Evolutionary conservation across 2,888 invertebrate genomes (phyloP).

Genomic region (Panzeria rudis): DNA sequence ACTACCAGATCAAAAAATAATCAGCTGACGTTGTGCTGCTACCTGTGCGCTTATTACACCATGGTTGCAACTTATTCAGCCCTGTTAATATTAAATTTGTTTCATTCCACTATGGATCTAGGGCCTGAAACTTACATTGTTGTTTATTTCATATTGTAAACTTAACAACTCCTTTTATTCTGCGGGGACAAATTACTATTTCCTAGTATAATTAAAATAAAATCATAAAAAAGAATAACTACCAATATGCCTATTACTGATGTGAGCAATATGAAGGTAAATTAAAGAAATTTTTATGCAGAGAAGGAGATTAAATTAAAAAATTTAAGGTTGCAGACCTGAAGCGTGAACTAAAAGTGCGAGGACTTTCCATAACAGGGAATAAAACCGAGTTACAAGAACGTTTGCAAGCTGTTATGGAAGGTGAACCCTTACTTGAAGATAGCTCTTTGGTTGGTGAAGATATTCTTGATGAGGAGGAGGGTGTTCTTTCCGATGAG

Average conservation of each 20-base stretch:
- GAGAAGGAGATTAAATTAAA: not conserved
- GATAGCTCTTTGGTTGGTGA: slow-evolving; percentile 84
- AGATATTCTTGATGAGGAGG: slow-evolving; percentile 82
- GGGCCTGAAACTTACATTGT: not conserved
- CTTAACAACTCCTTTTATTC: slow-evolving; percentile 11
- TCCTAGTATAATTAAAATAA: slow-evolving; percentile 15
- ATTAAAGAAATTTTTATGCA: not conserved
- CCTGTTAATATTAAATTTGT: slow-evolving; percentile 8
- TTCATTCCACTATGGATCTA: slow-evolving; percentile 1
- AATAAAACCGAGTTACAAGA: slow-evolving; percentile 93
- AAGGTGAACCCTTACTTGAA: slow-evolving; percentile 81
- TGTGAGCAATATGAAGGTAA: slow-evolving; percentile 83
- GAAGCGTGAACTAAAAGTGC: slow-evolving; percentile 91
- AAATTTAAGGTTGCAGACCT: slow-evolving; percentile 90
- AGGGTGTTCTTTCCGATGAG: slow-evolving; percentile 83
- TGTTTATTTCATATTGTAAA: slow-evolving; percentile 36
- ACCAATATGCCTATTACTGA: slow-evolving; percentile 82
- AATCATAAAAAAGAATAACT: slow-evolving; percentile 48
- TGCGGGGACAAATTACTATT: not conserved
- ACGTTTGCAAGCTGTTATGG: slow-evolving; percentile 87
- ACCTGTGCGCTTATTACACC: too few species aligned
- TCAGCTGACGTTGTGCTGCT: too few species aligned
- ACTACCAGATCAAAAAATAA: too few species aligned
- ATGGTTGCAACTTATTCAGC: not conserved
- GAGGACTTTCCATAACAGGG: slow-evolving; percentile 89